Evolutionary conservation across 2,888 invertebrate genomes (phyloP).

Genomic region (Lottia scabra): DNA sequence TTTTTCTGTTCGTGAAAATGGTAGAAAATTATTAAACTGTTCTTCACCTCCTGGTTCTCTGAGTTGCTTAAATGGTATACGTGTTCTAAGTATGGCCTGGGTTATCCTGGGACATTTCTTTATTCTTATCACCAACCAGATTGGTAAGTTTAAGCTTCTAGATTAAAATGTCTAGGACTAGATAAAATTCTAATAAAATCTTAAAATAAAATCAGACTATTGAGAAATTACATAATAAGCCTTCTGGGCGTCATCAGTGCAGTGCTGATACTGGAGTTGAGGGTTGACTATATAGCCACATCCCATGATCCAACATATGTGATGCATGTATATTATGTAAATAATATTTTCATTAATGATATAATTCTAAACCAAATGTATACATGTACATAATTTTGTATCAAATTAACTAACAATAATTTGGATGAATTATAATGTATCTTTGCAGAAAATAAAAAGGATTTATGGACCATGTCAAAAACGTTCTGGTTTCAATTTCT

Average conservation of each 20-base stretch:
- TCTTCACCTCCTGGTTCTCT: constrained; percentile 60
- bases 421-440: neutral
- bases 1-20: constrained; percentile 44
- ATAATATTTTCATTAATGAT: too few relatives aligned
- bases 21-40: constrained; percentile 36
- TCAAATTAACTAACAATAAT: neutral
- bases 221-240: too few relatives aligned
- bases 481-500: constrained; percentile 19
- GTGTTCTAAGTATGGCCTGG: constrained; percentile 69
- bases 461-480: neutral
- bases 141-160: neutral
- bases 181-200: too few relatives aligned
- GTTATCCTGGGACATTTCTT: constrained; percentile 59
- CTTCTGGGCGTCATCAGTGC: too few relatives aligned
- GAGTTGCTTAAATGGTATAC: constrained; percentile 79
- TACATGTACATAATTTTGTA: too few relatives aligned
- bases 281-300: too few relatives aligned
- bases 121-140: constrained; percentile 1
- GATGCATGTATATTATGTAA: too few relatives aligned
- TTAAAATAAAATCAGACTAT: too few relatives aligned
- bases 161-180: too few relatives aligned
- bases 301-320: too few relatives aligned
- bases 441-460: neutral
- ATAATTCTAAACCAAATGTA: neutral
- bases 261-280: too few relatives aligned